A percentile compares a stretch with the other conserved stretches of the same genome.
These are phyloP conservation scores for Anoplopoma fimbria DNA, from an alignment of 2,113 vertebrate species.

Conservation along the genomic window DNA sequence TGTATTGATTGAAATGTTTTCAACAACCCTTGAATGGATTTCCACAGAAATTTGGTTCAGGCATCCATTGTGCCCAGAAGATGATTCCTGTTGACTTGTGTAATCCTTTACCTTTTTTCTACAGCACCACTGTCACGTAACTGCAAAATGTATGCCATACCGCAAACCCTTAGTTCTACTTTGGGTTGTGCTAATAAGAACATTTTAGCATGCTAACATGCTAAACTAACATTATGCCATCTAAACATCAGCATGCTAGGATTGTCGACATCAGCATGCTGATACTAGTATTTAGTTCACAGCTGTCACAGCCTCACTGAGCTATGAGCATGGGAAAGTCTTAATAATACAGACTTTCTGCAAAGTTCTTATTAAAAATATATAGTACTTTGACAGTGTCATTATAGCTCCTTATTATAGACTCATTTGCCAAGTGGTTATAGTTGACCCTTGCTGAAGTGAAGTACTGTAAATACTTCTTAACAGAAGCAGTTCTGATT, in stretches of 20 bases:
- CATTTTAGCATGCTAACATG: not conserved
- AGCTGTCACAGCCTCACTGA: not conserved
- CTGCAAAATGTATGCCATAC: not conserved
- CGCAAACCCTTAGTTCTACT: not conserved
- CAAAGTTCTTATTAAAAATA: not conserved
- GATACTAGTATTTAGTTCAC: not conserved
- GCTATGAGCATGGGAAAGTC: not conserved
- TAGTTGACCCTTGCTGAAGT: not conserved
- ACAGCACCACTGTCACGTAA: not conserved
- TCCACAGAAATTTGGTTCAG: not conserved
- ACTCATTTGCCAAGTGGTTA: not conserved
- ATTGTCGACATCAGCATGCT: not conserved
- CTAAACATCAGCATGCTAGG: not conserved
- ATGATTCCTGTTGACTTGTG: not conserved
- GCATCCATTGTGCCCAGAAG: not conserved
- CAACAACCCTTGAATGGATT: not conserved
- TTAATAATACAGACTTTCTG: not conserved
- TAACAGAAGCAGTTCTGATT: not conserved
- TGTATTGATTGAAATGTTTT: not conserved
- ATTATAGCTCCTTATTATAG: not conserved
- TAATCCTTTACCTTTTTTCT: not conserved
- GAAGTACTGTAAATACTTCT: too few relatives aligned
- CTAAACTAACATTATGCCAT: not conserved
- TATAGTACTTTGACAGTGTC: not conserved
- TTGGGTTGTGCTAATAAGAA: not conserved